These are phyloP conservation scores for Gonioctena quinquepunctata DNA, from an alignment of 1,140 invertebrate genomes.

Conservation along the genomic window DNA sequence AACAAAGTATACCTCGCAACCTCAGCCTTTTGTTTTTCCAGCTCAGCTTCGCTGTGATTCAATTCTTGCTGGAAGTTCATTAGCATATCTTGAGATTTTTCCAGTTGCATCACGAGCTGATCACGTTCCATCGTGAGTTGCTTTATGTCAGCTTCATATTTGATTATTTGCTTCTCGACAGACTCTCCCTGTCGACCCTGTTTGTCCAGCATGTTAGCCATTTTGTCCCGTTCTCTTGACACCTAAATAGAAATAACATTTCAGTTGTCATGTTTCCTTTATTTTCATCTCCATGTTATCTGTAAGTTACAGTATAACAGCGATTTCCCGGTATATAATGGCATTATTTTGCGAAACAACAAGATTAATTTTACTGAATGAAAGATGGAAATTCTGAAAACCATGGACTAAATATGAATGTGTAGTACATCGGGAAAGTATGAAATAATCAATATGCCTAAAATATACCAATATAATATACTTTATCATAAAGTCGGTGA, in stretches of 20 bases:
- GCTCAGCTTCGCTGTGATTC: conserved; percentile 77
- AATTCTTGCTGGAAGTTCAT: conserved; percentile 91
- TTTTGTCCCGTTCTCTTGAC: conserved; percentile 71
- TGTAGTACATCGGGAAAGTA: too few species aligned
- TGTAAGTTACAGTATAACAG: too few species aligned
- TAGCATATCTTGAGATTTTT: conserved; percentile 90
- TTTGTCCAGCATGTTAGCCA: conserved; percentile 72
- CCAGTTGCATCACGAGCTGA: conserved; percentile 83
- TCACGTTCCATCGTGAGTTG: conserved; percentile 83
- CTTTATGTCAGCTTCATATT: conserved; percentile 81
- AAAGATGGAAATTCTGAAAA: background rate
- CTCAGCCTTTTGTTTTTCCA: conserved; percentile 80
- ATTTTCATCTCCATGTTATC: too few species aligned
- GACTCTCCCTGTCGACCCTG: conserved; percentile 78
- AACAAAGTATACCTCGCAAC: too few species aligned
- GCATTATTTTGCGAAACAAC: too few species aligned
- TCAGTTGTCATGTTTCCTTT: too few species aligned
- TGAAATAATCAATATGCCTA: too few species aligned
- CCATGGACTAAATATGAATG: too few species aligned
- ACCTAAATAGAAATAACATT: background rate
- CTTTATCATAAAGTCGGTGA: too few species aligned
- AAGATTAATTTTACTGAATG: too few species aligned
- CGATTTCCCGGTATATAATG: too few species aligned
- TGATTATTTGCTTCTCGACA: conserved; percentile 80
- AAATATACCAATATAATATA: too few species aligned